A percentile compares a stretch with the other conserved stretches of the same genome.
Conservation (phyloP, 2,113 vertebrate species). For the Bagarius yarrelli region DNA sequence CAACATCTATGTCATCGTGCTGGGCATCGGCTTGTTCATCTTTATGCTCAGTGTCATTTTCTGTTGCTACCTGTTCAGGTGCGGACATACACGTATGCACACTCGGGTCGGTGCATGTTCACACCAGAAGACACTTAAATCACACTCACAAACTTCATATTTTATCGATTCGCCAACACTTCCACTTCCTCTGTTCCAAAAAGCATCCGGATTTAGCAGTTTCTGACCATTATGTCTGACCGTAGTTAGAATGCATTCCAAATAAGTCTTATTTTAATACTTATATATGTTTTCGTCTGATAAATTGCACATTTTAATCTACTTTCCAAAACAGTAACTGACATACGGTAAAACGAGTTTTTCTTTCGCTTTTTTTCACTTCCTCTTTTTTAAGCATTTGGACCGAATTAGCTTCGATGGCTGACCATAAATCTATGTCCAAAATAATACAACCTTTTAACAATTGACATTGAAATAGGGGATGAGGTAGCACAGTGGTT, state of each 20-base stretch:
- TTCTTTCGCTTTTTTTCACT: background rate
- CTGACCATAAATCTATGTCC: background rate
- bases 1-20: constrained; percentile 77
- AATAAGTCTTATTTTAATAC: background rate
- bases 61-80: constrained; percentile 83
- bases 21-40: constrained; percentile 79
- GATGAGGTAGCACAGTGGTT: too few species aligned
- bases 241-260: background rate
- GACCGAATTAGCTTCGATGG: background rate
- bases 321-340: background rate
- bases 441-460: background rate
- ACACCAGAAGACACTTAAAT: background rate
- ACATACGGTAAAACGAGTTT: too few species aligned
- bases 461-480: background rate
- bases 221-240: background rate
- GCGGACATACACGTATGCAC: constrained; percentile 29
- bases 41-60: constrained; percentile 81
- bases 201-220: background rate
- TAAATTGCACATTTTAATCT: background rate
- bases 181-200: background rate
- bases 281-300: background rate
- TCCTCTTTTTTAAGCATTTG: background rate
- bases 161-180: background rate
- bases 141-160: background rate
- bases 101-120: background rate